phyloP scores from a whole-genome alignment of 2,113 vertebrate species.

The Megaleporinus macrocephalus region DNA sequence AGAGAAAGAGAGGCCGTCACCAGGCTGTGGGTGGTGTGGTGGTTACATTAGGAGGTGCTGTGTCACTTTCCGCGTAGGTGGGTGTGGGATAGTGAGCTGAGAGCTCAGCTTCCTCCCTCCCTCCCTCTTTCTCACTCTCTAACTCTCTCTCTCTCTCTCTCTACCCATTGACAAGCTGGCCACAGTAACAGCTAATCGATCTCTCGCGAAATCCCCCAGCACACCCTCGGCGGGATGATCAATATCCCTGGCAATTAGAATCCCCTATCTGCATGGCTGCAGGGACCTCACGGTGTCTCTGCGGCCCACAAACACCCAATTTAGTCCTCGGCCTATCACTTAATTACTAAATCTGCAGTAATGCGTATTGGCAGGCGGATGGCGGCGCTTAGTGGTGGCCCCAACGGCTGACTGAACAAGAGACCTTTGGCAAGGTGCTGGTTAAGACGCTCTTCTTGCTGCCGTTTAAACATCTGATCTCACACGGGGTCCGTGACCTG shows the following conservation, averaged over 20 bases:
- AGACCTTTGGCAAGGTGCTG: slow-evolving; percentile 78
- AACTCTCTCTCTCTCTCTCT: slow-evolving; percentile 13
- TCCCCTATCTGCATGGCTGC: slow-evolving; percentile 84
- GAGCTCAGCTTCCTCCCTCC: slow-evolving; percentile 67
- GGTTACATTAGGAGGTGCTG: slow-evolving; percentile 52
- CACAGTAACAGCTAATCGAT: slow-evolving; percentile 85
- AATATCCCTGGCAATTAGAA: slow-evolving; percentile 86
- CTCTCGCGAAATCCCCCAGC: slow-evolving; percentile 73
- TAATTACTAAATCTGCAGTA: slow-evolving; percentile 85
- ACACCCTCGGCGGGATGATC: slow-evolving; percentile 75
- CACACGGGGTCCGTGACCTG: slow-evolving; percentile 63
- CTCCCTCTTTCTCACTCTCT: slow-evolving; percentile 44
- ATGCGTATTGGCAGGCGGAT: slow-evolving; percentile 82
- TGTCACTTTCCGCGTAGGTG: slow-evolving; percentile 56
- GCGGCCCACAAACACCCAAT: slow-evolving; percentile 83
- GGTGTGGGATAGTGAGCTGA: slow-evolving; percentile 59
- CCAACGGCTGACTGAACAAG: slow-evolving; percentile 73
- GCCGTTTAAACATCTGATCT: slow-evolving; percentile 79
- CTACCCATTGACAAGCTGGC: slow-evolving; percentile 72
- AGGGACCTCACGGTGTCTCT: slow-evolving; percentile 76
- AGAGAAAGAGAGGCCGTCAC: slow-evolving; percentile 3
- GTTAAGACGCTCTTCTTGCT: slow-evolving; percentile 71
- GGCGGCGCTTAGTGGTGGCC: slow-evolving; percentile 63
- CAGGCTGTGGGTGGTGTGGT: slow-evolving; percentile 11
- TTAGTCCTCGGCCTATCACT: slow-evolving; percentile 84